These are phyloP conservation scores for Scaptomyza montana DNA, from an alignment of 1,140 invertebrate species.

Conservation along the genomic window DNA sequence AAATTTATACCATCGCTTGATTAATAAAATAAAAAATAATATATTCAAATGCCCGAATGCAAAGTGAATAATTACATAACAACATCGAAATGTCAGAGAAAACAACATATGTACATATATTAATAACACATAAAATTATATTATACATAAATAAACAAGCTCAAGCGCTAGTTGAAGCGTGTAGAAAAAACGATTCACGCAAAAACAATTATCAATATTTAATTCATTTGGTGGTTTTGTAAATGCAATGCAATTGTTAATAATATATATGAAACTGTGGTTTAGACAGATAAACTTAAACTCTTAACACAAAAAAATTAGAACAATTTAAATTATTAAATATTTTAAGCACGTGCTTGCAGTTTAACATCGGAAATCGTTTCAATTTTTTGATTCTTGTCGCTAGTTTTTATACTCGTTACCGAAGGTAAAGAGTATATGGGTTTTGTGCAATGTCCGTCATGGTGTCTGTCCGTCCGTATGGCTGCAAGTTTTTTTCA, in stretches of 20 bases:
- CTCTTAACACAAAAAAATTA: neutral
- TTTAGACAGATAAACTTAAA: conserved; percentile 54
- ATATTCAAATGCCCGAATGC: conserved; percentile 18
- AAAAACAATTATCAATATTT: conserved; percentile 81
- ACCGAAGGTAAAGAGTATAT: too few relatives aligned
- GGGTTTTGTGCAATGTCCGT: too few relatives aligned
- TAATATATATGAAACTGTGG: conserved; percentile 71
- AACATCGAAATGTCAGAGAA: conserved; percentile 10
- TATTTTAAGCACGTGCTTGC: too few relatives aligned
- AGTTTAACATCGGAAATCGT: conserved; percentile 7
- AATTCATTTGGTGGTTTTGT: conserved; percentile 63
- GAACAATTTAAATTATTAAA: conserved; percentile 21
- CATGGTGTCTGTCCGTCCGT: too few relatives aligned
- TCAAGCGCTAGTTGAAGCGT: conserved; percentile 1
- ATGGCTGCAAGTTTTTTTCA: too few relatives aligned
- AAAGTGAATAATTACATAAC: conserved; percentile 30
- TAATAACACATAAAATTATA: conserved; percentile 18
- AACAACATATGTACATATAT: conserved; percentile 22
- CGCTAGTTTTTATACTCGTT: neutral
- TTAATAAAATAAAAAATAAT: conserved; percentile 56
- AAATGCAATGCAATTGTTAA: conserved; percentile 59
- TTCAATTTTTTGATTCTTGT: neutral
- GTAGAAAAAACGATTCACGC: conserved; percentile 33
- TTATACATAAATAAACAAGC: conserved; percentile 23
- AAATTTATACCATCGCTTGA: neutral